These are phyloP conservation scores for Tyria jacobaeae DNA, from an alignment of 2,888 invertebrate genomes.

Conservation along the genomic window DNA sequence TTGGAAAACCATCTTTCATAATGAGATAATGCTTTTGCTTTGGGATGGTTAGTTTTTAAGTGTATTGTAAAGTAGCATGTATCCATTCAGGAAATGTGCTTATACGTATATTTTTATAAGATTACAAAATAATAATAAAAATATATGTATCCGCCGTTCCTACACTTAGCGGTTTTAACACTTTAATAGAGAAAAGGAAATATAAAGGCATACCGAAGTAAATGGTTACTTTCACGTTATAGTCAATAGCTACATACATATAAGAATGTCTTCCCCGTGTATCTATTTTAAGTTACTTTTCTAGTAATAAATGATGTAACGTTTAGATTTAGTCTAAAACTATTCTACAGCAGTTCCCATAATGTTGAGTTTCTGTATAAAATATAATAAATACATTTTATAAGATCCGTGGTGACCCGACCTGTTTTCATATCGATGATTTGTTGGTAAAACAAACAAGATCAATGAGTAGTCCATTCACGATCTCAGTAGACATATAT, in stretches of 20 bases:
- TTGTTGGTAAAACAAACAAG: constrained; percentile 39
- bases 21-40: not conserved
- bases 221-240: not conserved
- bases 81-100: too few species aligned
- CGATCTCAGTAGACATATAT: constrained; percentile 29
- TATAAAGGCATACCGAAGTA: not conserved
- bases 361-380: not conserved
- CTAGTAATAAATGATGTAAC: too few species aligned
- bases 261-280: too few species aligned
- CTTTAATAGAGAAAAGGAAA: not conserved
- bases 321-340: too few species aligned
- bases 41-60: not conserved
- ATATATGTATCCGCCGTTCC: too few species aligned
- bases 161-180: too few species aligned
- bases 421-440: constrained; percentile 18
- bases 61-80: not conserved
- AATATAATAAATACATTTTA: not conserved
- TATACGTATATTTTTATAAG: too few species aligned
- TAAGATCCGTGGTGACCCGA: not conserved
- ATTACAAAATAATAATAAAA: too few species aligned
- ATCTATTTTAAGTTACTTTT: too few species aligned
- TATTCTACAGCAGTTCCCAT: not conserved
- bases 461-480: constrained; percentile 44
- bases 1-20: not conserved
- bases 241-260: too few species aligned